Base-by-base conservation (phyloP, 35 echinoderm and acorn worm genomes). In the Stichopus chloronotus region DNA sequence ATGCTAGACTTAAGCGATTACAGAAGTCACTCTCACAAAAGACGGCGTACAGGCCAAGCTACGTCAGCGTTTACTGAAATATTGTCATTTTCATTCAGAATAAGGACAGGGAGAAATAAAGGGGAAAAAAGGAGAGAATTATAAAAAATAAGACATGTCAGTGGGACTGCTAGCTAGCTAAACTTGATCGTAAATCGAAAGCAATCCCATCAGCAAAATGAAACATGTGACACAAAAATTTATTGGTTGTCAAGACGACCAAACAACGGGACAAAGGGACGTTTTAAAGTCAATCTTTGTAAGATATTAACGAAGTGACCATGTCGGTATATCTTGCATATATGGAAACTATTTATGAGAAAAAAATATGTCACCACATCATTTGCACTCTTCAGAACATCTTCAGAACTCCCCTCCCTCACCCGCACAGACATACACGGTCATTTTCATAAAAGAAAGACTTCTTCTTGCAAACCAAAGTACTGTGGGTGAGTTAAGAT, bases 211-310 rank as follows among this genome's bases (percentile, higher is more conserved):
- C 55, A 14, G 58, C 25, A 85, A 85, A 85, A 85, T 85, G 82
- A 85, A 58, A 85, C 54, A 85, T 85, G 56, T 85, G 82, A 85
- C 82, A 58, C 58, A 85, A 85, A 85, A 85, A 85, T 85, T 85
- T 85, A 85, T 85, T 78, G 13, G 69, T 74, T 20, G 69, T 74
- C 69, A 74, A 74, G 69, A 74, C 69, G 69, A 74, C 69, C 69
- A 74, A 74, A 20, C 7, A 74, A 74, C 7, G 69, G 69, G 69
- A 74, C 69, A 19, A 7, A 20, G 22, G 12, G 22, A 74, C 30
- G 4, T 74, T 13, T 72, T 72, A n/a, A 65, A 19, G 13, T 20
- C 13, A 74, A 20, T n/a, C 4, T 74, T 43, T 43, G 22, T 74
- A 74, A 14, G 69, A 16, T 74, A 74, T 20, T 74, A 14, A 20